Evolutionary conservation across 2,113 vertebrate species (phyloP), one percentile per base, ranked within the genome.

Genomic region (Hepsetus odoe): DNA sequence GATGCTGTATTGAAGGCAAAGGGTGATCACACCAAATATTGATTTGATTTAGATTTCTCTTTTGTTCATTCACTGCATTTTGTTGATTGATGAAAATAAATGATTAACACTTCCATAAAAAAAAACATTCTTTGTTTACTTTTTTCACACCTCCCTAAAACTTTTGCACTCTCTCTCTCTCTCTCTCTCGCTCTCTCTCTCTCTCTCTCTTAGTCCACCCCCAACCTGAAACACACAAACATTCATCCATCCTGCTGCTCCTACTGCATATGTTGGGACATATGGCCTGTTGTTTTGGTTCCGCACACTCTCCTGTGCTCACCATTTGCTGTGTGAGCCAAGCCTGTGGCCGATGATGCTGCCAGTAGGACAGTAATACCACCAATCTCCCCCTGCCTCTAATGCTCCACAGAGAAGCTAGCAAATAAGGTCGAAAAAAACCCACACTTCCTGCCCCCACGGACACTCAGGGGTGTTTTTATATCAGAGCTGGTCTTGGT

Each of bases 201-300:
- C 56, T 56, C 76, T 81, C 20, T 80, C 22, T 84, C 81, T 69
- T 71, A 83, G 74, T 76, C 77, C 83, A 81, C 84, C 80, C 80
- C 16, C 42, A 30, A 26, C 51, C 33, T 6, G 3, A 32, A 59
- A 74, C 4, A 49, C 64, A n/a, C 64, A n/a, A n/a, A n/a, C n/a
- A n/a, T 64, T 35, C 65, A 33, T 72, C 69, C 59, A 59, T 77
- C 77, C 81, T 85, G 80, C 59, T 79, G 81, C 68, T 70, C 62
- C 16, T 66, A n/a, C 38, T 80, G 78, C 76, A 84, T 81, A 83
- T 81, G 76, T 61, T 74, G 40, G 40, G 80, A 74, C 85, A 84
- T 86, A 84, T 83, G 81, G 67, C 62, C 62, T 26, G 51, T 85
- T 85, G 81, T 85, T 80, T 84, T 84, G 80, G 83, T 79, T 85